phyloP scores from a whole-genome alignment of 2,113 vertebrate genomes.

The Hypanus sabinus region DNA sequence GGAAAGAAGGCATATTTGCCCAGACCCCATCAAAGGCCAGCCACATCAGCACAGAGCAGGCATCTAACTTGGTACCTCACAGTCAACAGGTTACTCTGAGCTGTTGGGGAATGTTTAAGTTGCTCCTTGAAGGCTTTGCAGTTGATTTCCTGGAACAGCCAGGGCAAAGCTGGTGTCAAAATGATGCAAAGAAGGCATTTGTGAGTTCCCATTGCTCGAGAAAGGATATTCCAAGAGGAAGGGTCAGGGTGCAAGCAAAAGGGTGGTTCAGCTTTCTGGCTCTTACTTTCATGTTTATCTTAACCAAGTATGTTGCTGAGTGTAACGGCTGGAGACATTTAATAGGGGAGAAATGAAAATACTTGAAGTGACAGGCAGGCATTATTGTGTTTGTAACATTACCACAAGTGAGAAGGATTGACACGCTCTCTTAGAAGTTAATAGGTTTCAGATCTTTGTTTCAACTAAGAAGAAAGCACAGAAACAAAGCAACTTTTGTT shows the following conservation, averaged over 20 bases:
- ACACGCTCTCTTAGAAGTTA: neutral
- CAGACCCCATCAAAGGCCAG: neutral
- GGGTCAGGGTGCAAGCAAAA: slow-evolving; percentile 1
- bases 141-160: neutral
- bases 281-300: slow-evolving; percentile 4
- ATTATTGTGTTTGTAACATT: neutral
- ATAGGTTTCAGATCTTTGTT: neutral
- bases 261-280: neutral
- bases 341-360: neutral
- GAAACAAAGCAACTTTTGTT: slow-evolving; percentile 11
- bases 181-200: neutral
- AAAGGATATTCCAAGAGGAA: neutral
- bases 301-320: neutral
- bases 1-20: neutral
- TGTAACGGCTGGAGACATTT: neutral
- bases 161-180: slow-evolving; percentile 6
- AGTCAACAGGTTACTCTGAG: neutral
- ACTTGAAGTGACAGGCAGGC: neutral
- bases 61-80: too few species aligned
- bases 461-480: neutral
- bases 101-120: neutral
- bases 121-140: neutral
- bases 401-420: slow-evolving; percentile 14
- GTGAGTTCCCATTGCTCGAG: neutral
- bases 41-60: neutral